These are phyloP conservation scores for Mythimna vitellina DNA, from an alignment of 2,888 invertebrate species.

Conservation along the genomic window DNA sequence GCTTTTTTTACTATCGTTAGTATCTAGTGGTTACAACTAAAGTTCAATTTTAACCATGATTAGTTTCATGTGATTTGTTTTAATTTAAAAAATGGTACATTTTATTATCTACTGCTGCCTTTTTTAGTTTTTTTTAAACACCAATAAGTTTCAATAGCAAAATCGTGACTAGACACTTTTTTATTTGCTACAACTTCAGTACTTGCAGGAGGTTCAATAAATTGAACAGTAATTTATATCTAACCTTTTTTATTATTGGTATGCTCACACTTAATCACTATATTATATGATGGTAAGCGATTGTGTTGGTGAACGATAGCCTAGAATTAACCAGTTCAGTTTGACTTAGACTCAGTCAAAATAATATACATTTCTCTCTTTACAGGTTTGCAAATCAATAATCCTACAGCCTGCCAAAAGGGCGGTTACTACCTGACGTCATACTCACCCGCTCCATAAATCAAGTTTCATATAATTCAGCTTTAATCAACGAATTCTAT, in stretches of 20 bases:
- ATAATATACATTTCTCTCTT: too few species aligned
- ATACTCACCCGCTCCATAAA: constrained; percentile 30
- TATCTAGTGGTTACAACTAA: constrained; percentile 10
- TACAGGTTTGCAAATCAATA: neutral
- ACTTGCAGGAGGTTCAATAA: too few species aligned
- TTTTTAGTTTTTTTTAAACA: too few species aligned
- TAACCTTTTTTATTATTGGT: too few species aligned
- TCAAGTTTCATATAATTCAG: constrained; percentile 37
- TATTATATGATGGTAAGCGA: too few species aligned
- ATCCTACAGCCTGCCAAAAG: neutral
- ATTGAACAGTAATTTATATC: too few species aligned
- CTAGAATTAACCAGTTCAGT: too few species aligned
- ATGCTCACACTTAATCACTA: too few species aligned
- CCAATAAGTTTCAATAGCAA: neutral
- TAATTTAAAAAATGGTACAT: neutral
- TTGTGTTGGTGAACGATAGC: too few species aligned
- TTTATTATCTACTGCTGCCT: too few species aligned
- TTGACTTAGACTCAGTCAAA: too few species aligned
- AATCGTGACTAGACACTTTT: neutral
- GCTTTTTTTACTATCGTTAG: constrained; percentile 25
- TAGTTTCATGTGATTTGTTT: constrained; percentile 9
- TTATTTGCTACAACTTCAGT: neutral
- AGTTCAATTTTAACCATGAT: constrained; percentile 21
- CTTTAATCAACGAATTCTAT: constrained; percentile 46
- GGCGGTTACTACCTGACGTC: constrained; percentile 13